phyloP scores from a whole-genome alignment of 2,113 vertebrate species.

The Tyrannus savana region DNA sequence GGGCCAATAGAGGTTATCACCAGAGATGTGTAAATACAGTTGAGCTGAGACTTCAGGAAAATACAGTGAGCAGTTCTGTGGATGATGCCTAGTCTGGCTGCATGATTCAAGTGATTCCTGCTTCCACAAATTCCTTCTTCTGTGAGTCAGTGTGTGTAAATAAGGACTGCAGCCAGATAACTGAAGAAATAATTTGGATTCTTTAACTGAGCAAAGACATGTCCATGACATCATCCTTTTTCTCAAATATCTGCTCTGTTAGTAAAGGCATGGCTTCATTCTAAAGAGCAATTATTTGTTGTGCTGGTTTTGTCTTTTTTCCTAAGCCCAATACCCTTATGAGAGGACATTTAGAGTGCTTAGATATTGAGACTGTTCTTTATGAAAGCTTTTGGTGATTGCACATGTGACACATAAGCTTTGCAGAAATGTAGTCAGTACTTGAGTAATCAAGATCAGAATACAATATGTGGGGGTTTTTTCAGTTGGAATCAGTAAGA shows the following conservation, averaged over 20 bases:
- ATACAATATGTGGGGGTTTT: neutral
- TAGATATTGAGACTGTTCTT: neutral
- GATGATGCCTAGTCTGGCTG: neutral
- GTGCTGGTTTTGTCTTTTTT: neutral
- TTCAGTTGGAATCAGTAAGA: neutral
- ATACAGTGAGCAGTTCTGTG: neutral
- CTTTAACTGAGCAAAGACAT: neutral
- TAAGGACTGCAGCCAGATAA: slow-evolving; percentile 23
- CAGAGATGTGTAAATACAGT: neutral
- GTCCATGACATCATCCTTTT: slow-evolving; percentile 2
- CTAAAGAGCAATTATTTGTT: neutral
- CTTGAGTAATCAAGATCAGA: neutral
- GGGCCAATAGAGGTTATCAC: slow-evolving; percentile 26
- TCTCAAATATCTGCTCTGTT: neutral
- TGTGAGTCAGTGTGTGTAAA: slow-evolving; percentile 40
- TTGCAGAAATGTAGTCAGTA: neutral
- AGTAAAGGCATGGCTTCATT: neutral
- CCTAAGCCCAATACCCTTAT: neutral
- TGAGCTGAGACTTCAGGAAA: slow-evolving; percentile 6
- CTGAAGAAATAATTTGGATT: slow-evolving; percentile 20
- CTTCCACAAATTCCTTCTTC: neutral
- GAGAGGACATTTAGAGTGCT: neutral
- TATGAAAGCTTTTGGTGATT: neutral
- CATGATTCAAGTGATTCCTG: slow-evolving; percentile 18
- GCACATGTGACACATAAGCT: neutral